These are phyloP conservation scores for Ellobius talpinus DNA, from an alignment of 2,113 vertebrate genomes.

Conservation along the genomic window DNA sequence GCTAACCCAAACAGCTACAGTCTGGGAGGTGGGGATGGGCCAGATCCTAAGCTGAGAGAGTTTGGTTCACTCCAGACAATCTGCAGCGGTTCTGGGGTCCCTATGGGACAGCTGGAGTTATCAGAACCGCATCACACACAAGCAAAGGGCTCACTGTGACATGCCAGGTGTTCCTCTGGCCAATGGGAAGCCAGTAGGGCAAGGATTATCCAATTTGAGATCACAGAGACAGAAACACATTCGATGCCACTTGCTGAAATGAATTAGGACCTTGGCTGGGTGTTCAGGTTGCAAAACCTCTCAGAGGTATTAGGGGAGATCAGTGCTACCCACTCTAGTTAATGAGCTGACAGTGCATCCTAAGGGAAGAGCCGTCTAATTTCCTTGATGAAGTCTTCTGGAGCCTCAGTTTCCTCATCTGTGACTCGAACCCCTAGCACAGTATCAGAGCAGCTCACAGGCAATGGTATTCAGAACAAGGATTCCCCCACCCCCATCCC, in stretches of 20 bases:
- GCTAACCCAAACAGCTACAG: not conserved
- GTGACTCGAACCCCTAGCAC: accelerated
- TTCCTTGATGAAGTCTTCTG: not conserved
- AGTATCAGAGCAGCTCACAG: not conserved
- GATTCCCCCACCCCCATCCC: accelerated
- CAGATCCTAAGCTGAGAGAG: not conserved
- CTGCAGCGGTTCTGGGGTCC: not conserved
- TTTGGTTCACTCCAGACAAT: not conserved
- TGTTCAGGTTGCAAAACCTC: constrained; percentile 67
- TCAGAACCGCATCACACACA: not conserved
- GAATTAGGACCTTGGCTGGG: constrained; percentile 56
- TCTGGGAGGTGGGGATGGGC: not conserved
- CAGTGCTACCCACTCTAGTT: constrained; percentile 68
- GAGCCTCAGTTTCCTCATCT: constrained; percentile 33
- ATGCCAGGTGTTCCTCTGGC: constrained; percentile 52
- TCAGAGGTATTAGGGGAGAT: constrained; percentile 69
- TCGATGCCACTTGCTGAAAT: constrained; percentile 60
- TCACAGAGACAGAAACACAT: constrained; percentile 37
- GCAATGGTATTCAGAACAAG: not conserved
- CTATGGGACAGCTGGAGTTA: not conserved
- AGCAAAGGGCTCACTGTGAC: not conserved
- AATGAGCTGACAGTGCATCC: constrained; percentile 52
- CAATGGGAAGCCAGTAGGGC: constrained; percentile 43
- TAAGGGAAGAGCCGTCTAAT: not conserved
- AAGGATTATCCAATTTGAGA: constrained; percentile 61